Percentiles rank a stretch among this genome's conserved stretches.
These are phyloP conservation scores for Prenolepis imparis DNA, from an alignment of 2,888 invertebrate species.

Conservation along the genomic window DNA sequence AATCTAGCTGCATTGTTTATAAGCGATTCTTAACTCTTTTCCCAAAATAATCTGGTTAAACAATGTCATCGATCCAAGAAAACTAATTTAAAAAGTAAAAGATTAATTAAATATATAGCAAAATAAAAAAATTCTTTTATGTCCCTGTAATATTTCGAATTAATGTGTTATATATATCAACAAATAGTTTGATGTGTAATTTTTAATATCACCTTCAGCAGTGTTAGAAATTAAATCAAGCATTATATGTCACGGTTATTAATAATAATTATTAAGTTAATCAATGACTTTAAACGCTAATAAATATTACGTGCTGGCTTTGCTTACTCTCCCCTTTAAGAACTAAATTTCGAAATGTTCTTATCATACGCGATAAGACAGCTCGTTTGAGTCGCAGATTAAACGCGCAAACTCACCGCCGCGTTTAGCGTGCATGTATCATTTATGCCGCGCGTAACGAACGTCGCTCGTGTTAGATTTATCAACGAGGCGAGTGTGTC, in stretches of 20 bases:
- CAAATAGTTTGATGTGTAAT: background rate
- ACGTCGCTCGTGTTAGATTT: conserved; percentile 46
- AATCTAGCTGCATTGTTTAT: background rate
- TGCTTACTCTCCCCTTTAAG: background rate
- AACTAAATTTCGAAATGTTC: conserved; percentile 22
- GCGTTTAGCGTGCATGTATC: conserved; percentile 42
- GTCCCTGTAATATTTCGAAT: background rate
- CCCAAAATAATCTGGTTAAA: background rate
- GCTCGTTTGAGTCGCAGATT: conserved; percentile 3
- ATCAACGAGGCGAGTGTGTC: conserved; percentile 34
- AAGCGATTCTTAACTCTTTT: background rate
- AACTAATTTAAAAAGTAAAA: background rate
- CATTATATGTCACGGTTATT: background rate
- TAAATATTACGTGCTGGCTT: conserved; percentile 1
- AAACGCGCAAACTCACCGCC: conserved; percentile 18
- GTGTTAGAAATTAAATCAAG: background rate
- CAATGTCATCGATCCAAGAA: background rate
- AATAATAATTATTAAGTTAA: conserved; percentile 26
- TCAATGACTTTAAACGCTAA: background rate
- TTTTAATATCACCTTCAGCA: background rate
- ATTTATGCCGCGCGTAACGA: conserved; percentile 44
- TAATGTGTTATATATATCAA: background rate
- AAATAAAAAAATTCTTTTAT: background rate
- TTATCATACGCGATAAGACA: conserved; percentile 6
- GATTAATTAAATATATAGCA: background rate